Evolutionary conservation across 37 sponge, comb jelly and placozoan species (phyloP).

Genomic region (Lycopodina hypogea): DNA sequence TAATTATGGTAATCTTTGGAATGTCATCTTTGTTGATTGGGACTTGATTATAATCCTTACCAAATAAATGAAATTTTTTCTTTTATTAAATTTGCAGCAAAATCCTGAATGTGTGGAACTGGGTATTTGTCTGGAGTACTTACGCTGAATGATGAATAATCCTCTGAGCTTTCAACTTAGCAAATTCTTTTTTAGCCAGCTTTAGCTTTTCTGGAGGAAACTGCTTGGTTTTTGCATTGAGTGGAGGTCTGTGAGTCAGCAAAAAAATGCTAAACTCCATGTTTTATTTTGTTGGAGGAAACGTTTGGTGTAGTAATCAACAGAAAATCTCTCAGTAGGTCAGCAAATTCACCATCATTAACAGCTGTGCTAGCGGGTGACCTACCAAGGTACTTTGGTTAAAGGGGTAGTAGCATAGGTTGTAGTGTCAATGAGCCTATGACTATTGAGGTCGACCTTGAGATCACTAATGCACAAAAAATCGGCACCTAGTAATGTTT

Average conservation of each 20-base stretch:
- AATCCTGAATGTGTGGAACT: slow-evolving; percentile 69
- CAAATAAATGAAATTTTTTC: slow-evolving; percentile 58
- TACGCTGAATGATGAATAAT: too few relatives aligned
- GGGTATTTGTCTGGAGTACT: slow-evolving; percentile 65
- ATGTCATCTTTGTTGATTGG: slow-evolving; percentile 44
- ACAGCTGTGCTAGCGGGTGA: too few relatives aligned
- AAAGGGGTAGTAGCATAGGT: slow-evolving; percentile 4
- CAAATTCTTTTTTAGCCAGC: too few relatives aligned
- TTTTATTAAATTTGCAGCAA: slow-evolving; percentile 46
- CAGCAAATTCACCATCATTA: background rate
- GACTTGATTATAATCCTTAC: slow-evolving; percentile 50
- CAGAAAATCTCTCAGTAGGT: slow-evolving; percentile 13
- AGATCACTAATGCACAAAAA: slow-evolving; percentile 7
- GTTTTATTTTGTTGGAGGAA: background rate
- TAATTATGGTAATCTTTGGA: slow-evolving; percentile 59
- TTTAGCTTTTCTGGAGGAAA: too few relatives aligned
- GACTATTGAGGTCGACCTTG: too few relatives aligned
- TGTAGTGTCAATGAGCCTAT: slow-evolving; percentile 2
- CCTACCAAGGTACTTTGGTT: background rate
- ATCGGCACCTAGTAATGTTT: slow-evolving; percentile 24
- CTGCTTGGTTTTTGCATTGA: background rate
- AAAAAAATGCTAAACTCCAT: background rate
- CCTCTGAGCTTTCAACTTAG: too few relatives aligned
- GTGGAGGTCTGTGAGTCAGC: too few relatives aligned
- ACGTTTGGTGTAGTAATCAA: slow-evolving; percentile 14